phyloP scores from a whole-genome alignment of 2,888 invertebrate species.

The Drosophila setosimentum region DNA sequence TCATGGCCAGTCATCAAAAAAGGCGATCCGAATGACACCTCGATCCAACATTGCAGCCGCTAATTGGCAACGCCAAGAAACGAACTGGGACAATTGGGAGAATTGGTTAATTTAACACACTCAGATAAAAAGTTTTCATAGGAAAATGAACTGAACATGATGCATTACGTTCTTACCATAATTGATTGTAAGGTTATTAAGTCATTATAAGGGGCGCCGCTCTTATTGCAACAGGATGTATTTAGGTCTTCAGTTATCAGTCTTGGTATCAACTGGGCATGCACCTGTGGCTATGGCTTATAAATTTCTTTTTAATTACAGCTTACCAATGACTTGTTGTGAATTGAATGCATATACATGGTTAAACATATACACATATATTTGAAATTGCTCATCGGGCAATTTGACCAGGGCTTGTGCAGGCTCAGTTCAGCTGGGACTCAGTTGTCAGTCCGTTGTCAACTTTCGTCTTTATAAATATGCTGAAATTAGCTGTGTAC shows the following conservation, averaged over 20 bases:
- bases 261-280: not conserved
- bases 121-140: slow-evolving; percentile 60
- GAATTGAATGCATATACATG: slow-evolving; percentile 27
- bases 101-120: slow-evolving; percentile 73
- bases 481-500: slow-evolving; percentile 75
- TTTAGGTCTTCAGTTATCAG: slow-evolving; percentile 1
- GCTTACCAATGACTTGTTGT: slow-evolving; percentile 47
- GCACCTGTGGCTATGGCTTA: slow-evolving; percentile 32
- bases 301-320: slow-evolving; percentile 73
- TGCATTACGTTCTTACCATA: slow-evolving; percentile 26
- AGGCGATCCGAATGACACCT: slow-evolving; percentile 76
- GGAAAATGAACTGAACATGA: slow-evolving; percentile 27
- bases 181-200: slow-evolving; percentile 55
- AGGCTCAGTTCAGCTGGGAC: slow-evolving; percentile 21
- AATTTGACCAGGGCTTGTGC: slow-evolving; percentile 32
- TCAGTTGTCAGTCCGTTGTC: slow-evolving; percentile 69
- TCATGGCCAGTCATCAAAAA: slow-evolving; percentile 70
- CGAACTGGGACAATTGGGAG: slow-evolving; percentile 13
- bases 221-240: slow-evolving; percentile 69
- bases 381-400: slow-evolving; percentile 65
- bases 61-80: slow-evolving; percentile 51
- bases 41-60: slow-evolving; percentile 45
- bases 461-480: slow-evolving; percentile 72
- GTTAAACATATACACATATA: not conserved
- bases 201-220: slow-evolving; percentile 54